Percentiles rank a stretch among this genome's conserved stretches.
These are phyloP conservation scores for Fundulus diaphanus DNA, from an alignment of 2,797 vertebrate genomes.

Conservation along the genomic window DNA sequence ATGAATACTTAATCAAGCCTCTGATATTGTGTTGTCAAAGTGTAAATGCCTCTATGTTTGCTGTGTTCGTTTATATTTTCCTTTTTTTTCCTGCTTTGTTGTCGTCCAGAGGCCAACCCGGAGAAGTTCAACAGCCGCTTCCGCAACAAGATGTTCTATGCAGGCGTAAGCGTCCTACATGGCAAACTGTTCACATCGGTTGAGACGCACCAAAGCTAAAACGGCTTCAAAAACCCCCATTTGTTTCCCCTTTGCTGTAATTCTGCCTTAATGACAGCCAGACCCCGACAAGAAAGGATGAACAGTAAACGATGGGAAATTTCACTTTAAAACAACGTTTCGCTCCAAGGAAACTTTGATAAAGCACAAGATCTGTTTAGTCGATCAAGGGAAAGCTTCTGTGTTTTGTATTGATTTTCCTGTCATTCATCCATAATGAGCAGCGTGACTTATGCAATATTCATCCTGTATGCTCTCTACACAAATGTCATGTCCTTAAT, in stretches of 20 bases:
- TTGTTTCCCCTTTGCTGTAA: conserved; percentile 2
- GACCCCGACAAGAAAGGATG: background rate
- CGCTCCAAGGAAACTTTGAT: background rate
- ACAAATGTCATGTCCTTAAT: background rate
- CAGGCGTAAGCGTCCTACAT: conserved; percentile 87
- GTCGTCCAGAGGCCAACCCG: conserved; percentile 95
- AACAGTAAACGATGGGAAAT: background rate
- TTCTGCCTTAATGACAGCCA: conserved; percentile 5
- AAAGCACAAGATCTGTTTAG: conserved; percentile 1
- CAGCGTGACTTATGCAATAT: background rate
- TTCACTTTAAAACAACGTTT: background rate
- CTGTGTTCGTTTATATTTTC: conserved; percentile 17
- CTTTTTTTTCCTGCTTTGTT: conserved; percentile 1
- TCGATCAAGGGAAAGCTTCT: background rate
- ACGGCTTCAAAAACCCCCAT: background rate
- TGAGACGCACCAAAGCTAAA: conserved; percentile 11
- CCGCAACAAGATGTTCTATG: conserved; percentile 99
- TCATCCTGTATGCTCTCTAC: background rate
- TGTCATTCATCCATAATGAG: conserved; percentile 7
- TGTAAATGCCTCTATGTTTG: background rate
- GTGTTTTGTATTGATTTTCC: background rate
- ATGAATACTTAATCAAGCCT: background rate
- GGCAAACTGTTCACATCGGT: conserved; percentile 3
- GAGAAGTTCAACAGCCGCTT: conserved; percentile 99
- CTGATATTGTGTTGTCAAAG: background rate